Evolutionary conservation across 2,113 vertebrate genomes (phyloP), one percentile per base, ranked within the genome.

Genomic region (Chloropsis hardwickii): DNA sequence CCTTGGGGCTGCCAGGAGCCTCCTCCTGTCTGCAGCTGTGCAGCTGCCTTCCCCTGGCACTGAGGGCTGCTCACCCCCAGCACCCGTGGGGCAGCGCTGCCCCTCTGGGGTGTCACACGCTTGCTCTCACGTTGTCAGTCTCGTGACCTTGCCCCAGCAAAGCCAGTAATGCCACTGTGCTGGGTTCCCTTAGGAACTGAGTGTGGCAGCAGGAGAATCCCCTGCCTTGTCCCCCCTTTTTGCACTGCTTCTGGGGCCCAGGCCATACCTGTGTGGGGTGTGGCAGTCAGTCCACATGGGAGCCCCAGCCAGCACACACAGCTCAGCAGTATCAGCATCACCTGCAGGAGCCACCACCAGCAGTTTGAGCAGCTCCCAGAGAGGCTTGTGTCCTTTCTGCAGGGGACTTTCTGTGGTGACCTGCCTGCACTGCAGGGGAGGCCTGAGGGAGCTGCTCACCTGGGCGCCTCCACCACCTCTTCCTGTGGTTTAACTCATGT

Each of bases 201-300:
- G 20, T n/a, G 53, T 1, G 0, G 7, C 78, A 44, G 45, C 12
- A 3, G 60, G 27, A 73, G 33, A 25, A 57, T 25, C 35, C 8
- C 48, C 47, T 31, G 50, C 40, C 37, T 29, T 61, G 61, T 10
- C 24, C 25, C 27, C 0, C 0, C 60, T 60, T 33, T 54, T 51
- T 21, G 18, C 4, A 0, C 20, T 4, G 0, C 3, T 47, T 11
- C 42, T 35, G 64, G 40, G 12, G 14, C 40, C n/a, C 58, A 19
- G 25, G 11, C 42, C 33, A 2, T 9, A 8, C 3, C 12, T 0
- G 2, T 40, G 12, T 0, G 1, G 50, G 37, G 16, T 1, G 15
- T 21, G 60, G 42, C n/a, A 23, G 60, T 35, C 1, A 0, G 39
- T n/a, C 60, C 25, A 7, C 37, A 5, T 4, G 18, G 51, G 35